Conservation (phyloP, 2,113 vertebrate genomes). For the Mobula hypostoma region DNA sequence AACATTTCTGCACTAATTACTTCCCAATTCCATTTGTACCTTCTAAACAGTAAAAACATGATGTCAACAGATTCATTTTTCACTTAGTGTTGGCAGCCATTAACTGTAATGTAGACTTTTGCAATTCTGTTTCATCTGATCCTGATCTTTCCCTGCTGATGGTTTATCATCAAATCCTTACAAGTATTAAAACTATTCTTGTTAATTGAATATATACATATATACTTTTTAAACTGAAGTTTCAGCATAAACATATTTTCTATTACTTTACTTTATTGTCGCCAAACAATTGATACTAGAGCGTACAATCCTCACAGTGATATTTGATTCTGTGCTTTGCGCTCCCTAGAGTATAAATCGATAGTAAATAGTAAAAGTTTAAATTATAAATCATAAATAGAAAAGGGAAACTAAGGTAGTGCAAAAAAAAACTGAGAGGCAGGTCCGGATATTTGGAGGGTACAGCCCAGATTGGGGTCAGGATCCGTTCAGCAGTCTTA, state of each 20-base stretch:
- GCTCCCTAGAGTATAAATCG: too few species aligned
- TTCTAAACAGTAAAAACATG: neutral
- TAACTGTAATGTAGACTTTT: neutral
- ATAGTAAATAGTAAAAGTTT: too few species aligned
- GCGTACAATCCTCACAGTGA: too few species aligned
- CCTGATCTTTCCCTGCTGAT: neutral
- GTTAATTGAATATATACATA: neutral
- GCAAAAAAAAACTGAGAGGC: too few species aligned
- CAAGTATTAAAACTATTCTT: neutral
- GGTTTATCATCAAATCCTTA: neutral
- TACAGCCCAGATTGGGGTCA: too few species aligned
- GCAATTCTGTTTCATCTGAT: neutral
- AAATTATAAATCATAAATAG: too few species aligned
- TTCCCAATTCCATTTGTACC: slow-evolving; percentile 10
- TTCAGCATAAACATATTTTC: neutral
- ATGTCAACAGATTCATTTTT: neutral
- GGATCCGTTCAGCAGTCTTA: too few species aligned
- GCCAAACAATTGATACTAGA: too few species aligned
- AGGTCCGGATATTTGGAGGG: too few species aligned
- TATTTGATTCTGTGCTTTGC: too few species aligned
- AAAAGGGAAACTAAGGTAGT: too few species aligned
- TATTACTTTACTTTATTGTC: neutral
- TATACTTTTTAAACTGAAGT: neutral
- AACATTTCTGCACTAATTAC: neutral
- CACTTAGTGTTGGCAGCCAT: neutral